These are phyloP conservation scores for Paralinhomoeus sp. DNA, from an alignment of 2,888 invertebrate species.

Conservation along the genomic window DNA sequence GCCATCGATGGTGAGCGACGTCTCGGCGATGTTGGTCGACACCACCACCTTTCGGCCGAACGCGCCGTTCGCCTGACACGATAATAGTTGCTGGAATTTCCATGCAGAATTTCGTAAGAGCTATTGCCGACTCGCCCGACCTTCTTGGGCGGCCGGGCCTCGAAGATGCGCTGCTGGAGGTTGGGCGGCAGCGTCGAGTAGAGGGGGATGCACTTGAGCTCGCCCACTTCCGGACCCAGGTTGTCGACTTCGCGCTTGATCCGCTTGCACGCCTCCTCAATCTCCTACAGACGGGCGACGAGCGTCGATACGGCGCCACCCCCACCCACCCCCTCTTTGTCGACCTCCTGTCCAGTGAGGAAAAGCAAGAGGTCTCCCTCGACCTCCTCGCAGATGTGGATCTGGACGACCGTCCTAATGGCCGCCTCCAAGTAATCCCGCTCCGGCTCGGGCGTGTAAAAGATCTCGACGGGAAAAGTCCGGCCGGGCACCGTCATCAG, in stretches of 20 bases:
- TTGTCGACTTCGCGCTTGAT: constrained; percentile 87
- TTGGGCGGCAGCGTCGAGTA: constrained; percentile 95
- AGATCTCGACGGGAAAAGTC: constrained; percentile 86
- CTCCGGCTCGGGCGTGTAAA: constrained; percentile 96
- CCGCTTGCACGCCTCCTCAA: constrained; percentile 93
- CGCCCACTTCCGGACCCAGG: constrained; percentile 71
- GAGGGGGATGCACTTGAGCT: constrained; percentile 86
- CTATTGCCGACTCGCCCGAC: constrained; percentile 50
- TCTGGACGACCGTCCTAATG: constrained; percentile 83
- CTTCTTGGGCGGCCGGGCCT: constrained; percentile 73
- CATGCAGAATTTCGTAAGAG: background rate
- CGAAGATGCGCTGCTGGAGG: constrained; percentile 65
- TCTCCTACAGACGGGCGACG: constrained; percentile 39
- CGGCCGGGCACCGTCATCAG: constrained; percentile 92
- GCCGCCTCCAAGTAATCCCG: constrained; percentile 92
- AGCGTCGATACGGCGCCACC: background rate
- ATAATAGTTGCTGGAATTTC: background rate
- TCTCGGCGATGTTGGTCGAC: constrained; percentile 97
- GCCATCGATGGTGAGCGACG: constrained; percentile 91
- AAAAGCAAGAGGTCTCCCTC: constrained; percentile 71
- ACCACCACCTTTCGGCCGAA: constrained; percentile 42
- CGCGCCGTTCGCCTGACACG: background rate
- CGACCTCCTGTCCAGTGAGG: constrained; percentile 48
- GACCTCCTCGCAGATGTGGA: constrained; percentile 51
- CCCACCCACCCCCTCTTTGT: too few relatives aligned